Evolutionary conservation across 2,888 invertebrate genomes (phyloP).

Genomic region (Automeris io): DNA sequence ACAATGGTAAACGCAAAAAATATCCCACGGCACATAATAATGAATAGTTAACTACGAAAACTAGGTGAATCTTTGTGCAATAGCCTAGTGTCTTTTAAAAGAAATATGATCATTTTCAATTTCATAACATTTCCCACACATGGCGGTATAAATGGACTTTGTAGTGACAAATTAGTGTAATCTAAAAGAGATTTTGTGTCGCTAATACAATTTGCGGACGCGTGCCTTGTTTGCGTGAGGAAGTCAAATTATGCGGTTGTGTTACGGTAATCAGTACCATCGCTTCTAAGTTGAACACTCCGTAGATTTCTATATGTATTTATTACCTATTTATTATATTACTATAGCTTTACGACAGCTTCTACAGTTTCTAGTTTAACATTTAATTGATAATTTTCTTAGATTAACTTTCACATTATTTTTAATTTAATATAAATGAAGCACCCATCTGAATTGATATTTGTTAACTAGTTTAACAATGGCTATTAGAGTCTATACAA

Average conservation of each 20-base stretch:
- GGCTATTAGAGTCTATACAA: too few relatives aligned
- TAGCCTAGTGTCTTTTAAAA: conserved; percentile 70
- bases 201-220: conserved; percentile 37
- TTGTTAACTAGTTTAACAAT: too few relatives aligned
- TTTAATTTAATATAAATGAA: too few relatives aligned
- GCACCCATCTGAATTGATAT: too few relatives aligned
- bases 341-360: too few relatives aligned
- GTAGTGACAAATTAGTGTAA: conserved; percentile 70
- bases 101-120: conserved; percentile 77
- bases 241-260: conserved; percentile 44
- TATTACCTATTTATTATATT: neutral
- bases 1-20: conserved; percentile 65
- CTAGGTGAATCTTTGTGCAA: conserved; percentile 78
- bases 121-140: conserved; percentile 74
- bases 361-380: neutral
- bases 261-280: conserved; percentile 44
- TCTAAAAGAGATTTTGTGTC: conserved; percentile 66
- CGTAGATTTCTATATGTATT: conserved; percentile 4
- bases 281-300: conserved; percentile 20
- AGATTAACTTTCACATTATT: too few relatives aligned
- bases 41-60: conserved; percentile 75
- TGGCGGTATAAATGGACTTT: conserved; percentile 52
- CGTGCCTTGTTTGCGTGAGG: conserved; percentile 42
- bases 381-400: too few relatives aligned
- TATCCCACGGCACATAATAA: conserved; percentile 72